phyloP scores from a whole-genome alignment of 2,113 vertebrate species.

The Centropristis striata region DNA sequence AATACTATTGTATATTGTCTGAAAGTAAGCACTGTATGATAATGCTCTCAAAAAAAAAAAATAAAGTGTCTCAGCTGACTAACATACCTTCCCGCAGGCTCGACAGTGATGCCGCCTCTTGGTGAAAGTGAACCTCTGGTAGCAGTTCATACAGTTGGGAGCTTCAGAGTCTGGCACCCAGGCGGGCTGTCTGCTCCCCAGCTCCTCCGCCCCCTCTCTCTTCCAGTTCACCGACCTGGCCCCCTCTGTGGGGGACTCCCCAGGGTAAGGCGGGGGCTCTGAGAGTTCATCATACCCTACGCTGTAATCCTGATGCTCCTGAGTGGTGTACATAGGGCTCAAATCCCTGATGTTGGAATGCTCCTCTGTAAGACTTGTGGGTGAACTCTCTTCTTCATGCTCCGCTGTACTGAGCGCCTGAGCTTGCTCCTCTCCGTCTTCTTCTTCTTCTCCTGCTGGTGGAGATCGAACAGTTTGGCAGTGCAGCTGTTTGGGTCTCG shows the following conservation, averaged over 20 bases:
- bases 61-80: not conserved
- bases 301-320: slow-evolving; percentile 79
- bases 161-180: slow-evolving; percentile 98
- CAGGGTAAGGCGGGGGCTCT: slow-evolving; percentile 82
- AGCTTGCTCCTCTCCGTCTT: slow-evolving; percentile 30
- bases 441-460: slow-evolving; percentile 64
- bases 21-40: too few species aligned
- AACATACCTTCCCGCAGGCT: slow-evolving; percentile 95
- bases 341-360: slow-evolving; percentile 39
- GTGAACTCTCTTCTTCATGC: slow-evolving; percentile 45
- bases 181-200: slow-evolving; percentile 89
- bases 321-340: slow-evolving; percentile 43
- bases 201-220: slow-evolving; percentile 69
- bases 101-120: slow-evolving; percentile 96
- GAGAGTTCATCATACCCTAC: slow-evolving; percentile 81
- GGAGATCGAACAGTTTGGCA: slow-evolving; percentile 76
- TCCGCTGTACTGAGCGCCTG: slow-evolving; percentile 53
- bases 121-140: slow-evolving; percentile 94
- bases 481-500: slow-evolving; percentile 90
- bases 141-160: slow-evolving; percentile 95
- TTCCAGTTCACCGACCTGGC: slow-evolving; percentile 50
- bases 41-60: too few species aligned
- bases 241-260: slow-evolving; percentile 58
- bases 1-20: too few species aligned
- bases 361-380: slow-evolving; percentile 46